Evolutionary conservation across 1,140 invertebrate species (phyloP).

Genomic region (Cydia amplana): DNA sequence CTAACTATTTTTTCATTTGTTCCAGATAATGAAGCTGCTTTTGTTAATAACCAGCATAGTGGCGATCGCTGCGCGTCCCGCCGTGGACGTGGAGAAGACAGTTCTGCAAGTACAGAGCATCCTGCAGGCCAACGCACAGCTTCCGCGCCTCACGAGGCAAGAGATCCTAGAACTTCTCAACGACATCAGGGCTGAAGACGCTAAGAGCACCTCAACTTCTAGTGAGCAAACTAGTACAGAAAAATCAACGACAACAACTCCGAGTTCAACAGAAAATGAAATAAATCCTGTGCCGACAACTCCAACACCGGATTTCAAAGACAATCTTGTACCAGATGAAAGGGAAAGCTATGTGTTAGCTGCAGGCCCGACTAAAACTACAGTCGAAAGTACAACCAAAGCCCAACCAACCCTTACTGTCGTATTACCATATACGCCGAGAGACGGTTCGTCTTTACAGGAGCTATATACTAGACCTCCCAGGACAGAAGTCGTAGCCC

Average conservation of each 20-base stretch:
- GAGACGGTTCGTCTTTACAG: conserved; percentile 71
- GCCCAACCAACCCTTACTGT: conserved; percentile 59
- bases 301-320: conserved; percentile 38
- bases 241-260: conserved; percentile 40
- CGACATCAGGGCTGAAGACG: conserved; percentile 81
- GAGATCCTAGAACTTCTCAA: conserved; percentile 82
- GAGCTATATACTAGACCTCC: conserved; percentile 72
- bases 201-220: conserved; percentile 50
- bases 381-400: conserved; percentile 61
- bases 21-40: conserved; percentile 67
- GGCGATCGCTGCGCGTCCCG: conserved; percentile 41
- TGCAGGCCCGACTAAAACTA: conserved; percentile 33
- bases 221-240: conserved; percentile 39
- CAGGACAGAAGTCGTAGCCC: conserved; percentile 59
- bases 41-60: conserved; percentile 50
- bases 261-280: conserved; percentile 57
- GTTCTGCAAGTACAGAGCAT: conserved; percentile 82
- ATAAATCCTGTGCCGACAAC: conserved; percentile 44
- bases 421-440: conserved; percentile 69
- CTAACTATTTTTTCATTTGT: conserved; percentile 41
- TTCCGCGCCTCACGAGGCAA: conserved; percentile 80
- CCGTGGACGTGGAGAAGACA: conserved; percentile 76
- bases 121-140: conserved; percentile 75
- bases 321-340: conserved; percentile 38
- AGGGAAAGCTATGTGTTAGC: conserved; percentile 37